Base-by-base conservation (phyloP, 2,113 vertebrate genomes). In the Paradoxurus hermaphroditus region DNA sequence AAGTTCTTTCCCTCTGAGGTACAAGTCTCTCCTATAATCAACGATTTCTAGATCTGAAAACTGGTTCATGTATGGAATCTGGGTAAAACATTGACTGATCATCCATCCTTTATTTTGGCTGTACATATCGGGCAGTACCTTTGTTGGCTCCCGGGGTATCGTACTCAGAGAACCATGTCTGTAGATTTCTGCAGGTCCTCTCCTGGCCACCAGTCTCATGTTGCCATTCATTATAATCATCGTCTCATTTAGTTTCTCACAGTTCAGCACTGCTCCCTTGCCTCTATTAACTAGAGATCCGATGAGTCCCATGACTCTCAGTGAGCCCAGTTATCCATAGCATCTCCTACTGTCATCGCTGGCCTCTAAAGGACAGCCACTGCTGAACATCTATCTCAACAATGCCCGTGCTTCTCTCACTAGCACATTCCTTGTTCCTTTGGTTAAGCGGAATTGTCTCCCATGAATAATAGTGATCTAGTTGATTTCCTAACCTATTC, bases 251-350 rank as follows among this genome's bases (percentile, higher is more conserved):
- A 53, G 84, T 62, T 73, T 84, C 44, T 87, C 86, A 84, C 34
- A 79, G 86, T 14, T 93, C 25, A 29, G 67, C 88, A 59, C 49
- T 75, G 51, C 62, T 39, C 46, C n/a, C 75, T 90, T 86, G 15
- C 91, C 86, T 91, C 65, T 62, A 51, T 59, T 78, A 96, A 95
- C 39, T 91, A 90, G 62, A 46, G 13, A 21, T 72, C 73, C 91
- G n/a, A 4, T 36, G 93, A 90, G 39, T 51, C 13, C 65, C 44
- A 19, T 36, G 46, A 75, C 29, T 93, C 27, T 39, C 53, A 67
- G n/a, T 59, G 36, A 93, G 19, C 19, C 70, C 65, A 36, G 19
- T 77, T 85, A 44, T 88, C 63, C 85, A 31, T 21, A 65, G n/a
- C 15, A 16, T 79, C 53, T 36, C 39, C n/a, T 41, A 41, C 39